These are phyloP conservation scores for Meriones unguiculatus DNA, from an alignment of 2,113 vertebrate genomes.

Conservation along the genomic window DNA sequence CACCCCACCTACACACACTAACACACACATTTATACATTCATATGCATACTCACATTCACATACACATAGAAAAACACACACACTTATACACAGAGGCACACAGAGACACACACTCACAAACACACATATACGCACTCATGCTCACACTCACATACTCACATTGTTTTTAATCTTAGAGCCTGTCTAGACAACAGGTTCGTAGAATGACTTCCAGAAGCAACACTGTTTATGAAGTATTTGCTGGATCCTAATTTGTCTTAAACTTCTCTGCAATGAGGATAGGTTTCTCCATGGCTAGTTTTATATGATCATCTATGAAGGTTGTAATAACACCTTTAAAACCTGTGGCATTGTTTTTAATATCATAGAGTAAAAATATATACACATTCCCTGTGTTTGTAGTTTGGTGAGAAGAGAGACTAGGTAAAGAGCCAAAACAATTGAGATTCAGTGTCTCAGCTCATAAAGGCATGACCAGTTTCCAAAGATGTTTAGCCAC, in stretches of 20 bases:
- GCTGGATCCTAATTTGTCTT: background rate
- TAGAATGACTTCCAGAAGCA: background rate
- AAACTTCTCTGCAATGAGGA: background rate
- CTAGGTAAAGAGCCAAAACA: background rate
- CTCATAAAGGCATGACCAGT: background rate
- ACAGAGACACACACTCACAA: background rate
- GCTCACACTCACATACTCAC: background rate
- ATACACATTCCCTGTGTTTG: background rate
- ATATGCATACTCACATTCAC: too few relatives aligned
- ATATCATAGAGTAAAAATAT: background rate
- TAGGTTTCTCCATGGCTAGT: background rate
- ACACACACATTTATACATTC: background rate
- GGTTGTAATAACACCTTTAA: background rate
- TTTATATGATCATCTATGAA: conserved; percentile 39
- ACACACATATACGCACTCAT: background rate
- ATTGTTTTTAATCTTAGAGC: background rate
- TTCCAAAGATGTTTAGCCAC: conserved; percentile 23
- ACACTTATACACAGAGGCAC: background rate
- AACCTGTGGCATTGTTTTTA: background rate
- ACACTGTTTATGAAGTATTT: background rate
- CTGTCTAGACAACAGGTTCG: background rate
- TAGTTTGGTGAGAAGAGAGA: conserved; percentile 9
- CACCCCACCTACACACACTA: background rate
- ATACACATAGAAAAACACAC: background rate
- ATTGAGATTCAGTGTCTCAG: background rate